These are phyloP conservation scores for Melinaea marsaeus DNA, from an alignment of 2,888 invertebrate genomes.

Conservation along the genomic window DNA sequence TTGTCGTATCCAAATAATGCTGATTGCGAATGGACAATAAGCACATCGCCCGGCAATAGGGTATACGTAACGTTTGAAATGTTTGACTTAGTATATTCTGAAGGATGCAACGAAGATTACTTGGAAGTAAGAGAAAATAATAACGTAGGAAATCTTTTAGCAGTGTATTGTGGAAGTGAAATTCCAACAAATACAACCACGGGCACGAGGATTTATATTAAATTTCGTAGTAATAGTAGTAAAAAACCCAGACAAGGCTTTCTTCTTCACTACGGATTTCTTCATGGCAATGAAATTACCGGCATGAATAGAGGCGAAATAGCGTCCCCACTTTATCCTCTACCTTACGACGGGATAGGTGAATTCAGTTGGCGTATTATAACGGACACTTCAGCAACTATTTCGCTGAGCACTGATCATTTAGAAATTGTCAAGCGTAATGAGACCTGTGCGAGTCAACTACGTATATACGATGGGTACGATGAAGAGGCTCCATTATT, in stretches of 20 bases:
- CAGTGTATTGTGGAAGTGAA: slow-evolving; percentile 83
- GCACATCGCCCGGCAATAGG: slow-evolving; percentile 80
- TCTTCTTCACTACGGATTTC: slow-evolving; percentile 82
- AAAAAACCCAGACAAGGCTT: slow-evolving; percentile 84
- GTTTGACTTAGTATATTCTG: slow-evolving; percentile 83
- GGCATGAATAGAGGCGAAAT: slow-evolving; percentile 82
- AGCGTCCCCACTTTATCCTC: slow-evolving; percentile 88
- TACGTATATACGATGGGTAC: slow-evolving; percentile 85
- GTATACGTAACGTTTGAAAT: slow-evolving; percentile 81
- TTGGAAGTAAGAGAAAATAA: slow-evolving; percentile 87
- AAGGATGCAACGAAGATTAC: slow-evolving; percentile 89
- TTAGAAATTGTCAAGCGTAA: slow-evolving; percentile 54
- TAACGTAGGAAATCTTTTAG: slow-evolving; percentile 80
- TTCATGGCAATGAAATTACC: slow-evolving; percentile 82
- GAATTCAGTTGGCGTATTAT: slow-evolving; percentile 84
- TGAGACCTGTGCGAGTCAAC: slow-evolving; percentile 50
- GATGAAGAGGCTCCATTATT: slow-evolving; percentile 80
- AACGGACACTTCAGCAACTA: slow-evolving; percentile 48
- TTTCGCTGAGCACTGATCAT: slow-evolving; percentile 45
- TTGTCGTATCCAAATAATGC: slow-evolving; percentile 81
- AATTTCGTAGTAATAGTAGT: slow-evolving; percentile 82
- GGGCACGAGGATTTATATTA: slow-evolving; percentile 81
- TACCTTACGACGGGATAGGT: slow-evolving; percentile 58
- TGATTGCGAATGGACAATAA: slow-evolving; percentile 85
- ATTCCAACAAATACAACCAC: slow-evolving; percentile 80